phyloP scores from a whole-genome alignment of 1,140 invertebrate genomes.

The Diachasmimorpha longicaudata region DNA sequence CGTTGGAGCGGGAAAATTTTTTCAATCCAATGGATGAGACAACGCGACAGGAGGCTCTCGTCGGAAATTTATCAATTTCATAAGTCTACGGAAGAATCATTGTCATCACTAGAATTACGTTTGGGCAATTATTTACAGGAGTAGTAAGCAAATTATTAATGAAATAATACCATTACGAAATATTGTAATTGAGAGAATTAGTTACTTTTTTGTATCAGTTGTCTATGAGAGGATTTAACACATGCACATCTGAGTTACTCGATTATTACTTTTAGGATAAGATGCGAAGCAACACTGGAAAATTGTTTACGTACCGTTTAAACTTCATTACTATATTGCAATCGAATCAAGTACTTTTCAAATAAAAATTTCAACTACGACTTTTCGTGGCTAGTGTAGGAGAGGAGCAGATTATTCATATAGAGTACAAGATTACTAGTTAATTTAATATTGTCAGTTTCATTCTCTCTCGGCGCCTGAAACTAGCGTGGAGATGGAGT shows the following conservation, averaged over 20 bases:
- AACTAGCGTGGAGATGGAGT: neutral
- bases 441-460: conserved; percentile 4
- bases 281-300: conserved; percentile 60
- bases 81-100: neutral
- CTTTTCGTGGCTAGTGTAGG: neutral
- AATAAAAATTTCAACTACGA: neutral
- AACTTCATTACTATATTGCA: conserved; percentile 31
- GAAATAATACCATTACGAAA: neutral
- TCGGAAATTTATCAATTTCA: neutral
- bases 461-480: conserved; percentile 11
- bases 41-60: neutral
- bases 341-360: neutral
- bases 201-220: conserved; percentile 14
- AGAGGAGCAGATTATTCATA: neutral
- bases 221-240: conserved; percentile 8
- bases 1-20: neutral
- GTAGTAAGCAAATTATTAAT: neutral
- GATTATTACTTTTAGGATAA: conserved; percentile 37
- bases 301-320: conserved; percentile 56
- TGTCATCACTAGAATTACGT: neutral
- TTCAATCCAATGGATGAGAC: neutral
- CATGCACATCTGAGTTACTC: conserved; percentile 32
- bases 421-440: neutral
- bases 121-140: conserved; percentile 6
- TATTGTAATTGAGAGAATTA: conserved; percentile 13